Evolutionary conservation across 1,140 invertebrate species (phyloP).

Genomic region (Drosophila ficusphila): DNA sequence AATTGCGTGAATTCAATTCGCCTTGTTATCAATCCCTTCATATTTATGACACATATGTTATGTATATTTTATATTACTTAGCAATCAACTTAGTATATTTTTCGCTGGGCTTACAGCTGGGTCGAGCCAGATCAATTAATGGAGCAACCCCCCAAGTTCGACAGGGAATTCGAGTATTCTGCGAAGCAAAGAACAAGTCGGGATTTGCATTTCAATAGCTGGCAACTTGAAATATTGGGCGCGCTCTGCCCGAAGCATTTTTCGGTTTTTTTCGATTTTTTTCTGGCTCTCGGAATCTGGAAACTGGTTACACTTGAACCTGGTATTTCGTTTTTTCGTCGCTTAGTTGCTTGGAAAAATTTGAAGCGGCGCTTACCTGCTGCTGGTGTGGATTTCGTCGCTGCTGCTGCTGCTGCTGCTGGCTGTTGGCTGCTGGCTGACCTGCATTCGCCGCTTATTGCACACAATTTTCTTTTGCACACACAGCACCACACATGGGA

Average conservation of each 20-base stretch:
- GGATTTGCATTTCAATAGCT: slow-evolving; percentile 70
- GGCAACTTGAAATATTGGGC: slow-evolving; percentile 59
- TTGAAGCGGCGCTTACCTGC: slow-evolving; percentile 54
- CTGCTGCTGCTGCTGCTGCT: slow-evolving; percentile 37
- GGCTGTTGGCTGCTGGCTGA: slow-evolving; percentile 56
- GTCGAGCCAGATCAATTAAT: slow-evolving; percentile 24
- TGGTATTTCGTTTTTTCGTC: slow-evolving; percentile 36
- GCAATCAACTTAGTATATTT: too few species aligned
- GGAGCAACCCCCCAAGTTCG: slow-evolving; percentile 4
- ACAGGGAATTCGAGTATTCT: slow-evolving; percentile 29
- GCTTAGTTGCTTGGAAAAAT: slow-evolving; percentile 55
- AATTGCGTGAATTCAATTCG: too few species aligned
- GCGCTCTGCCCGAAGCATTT: slow-evolving; percentile 34
- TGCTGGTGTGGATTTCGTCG: slow-evolving; percentile 18
- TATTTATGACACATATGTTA: too few species aligned
- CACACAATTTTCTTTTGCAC: slow-evolving; percentile 64
- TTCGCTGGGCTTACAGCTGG: too few species aligned
- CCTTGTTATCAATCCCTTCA: too few species aligned
- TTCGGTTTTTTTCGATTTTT: slow-evolving; percentile 5
- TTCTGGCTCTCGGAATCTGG: slow-evolving; percentile 38
- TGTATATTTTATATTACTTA: too few species aligned
- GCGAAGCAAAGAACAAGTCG: slow-evolving; percentile 55
- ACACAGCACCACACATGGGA: slow-evolving; percentile 38
- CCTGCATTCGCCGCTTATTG: slow-evolving; percentile 73
- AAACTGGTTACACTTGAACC: slow-evolving; percentile 81